Evolutionary conservation across 2,113 vertebrate species (phyloP), one percentile per base, ranked within the genome.

Genomic region (Bombycilla garrulus): DNA sequence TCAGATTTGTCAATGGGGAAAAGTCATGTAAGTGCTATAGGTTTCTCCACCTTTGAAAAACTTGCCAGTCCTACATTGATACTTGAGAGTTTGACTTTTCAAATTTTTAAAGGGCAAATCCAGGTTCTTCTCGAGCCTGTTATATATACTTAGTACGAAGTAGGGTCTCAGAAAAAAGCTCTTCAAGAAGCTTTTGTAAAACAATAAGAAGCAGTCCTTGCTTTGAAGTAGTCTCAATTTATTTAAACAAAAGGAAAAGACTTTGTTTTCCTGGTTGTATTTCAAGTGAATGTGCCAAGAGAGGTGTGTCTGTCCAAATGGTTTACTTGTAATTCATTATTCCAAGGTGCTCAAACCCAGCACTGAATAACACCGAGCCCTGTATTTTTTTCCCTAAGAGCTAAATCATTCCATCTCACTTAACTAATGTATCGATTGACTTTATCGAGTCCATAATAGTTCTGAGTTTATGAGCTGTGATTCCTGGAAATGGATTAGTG

Each of bases 341-440:
- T 81, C 36, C 1, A 11, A 72, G 47, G 73, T 67, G 26, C 72
- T 91, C 47, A 81, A 84, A 88, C 61, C 8, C 53, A 64, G 45
- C n/a, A 74, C 6, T 4, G 3, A 83, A 81, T 81, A 88, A 60
- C 74, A 90, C 42, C 19, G 18, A 89, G 45, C 36, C n/a, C 15
- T 66, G 1, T 73, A 36, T 86, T 92, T 84, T 70, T 77, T 35
- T 4, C 25, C n/a, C 23, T 48, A 65, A 60, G 72, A 95, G 81
- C 65, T 91, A 92, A 93, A 97, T 94, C 77, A 93, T 96, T 96
- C 94, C 87, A 84, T 95, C 93, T 95, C 83, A 86, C 73, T 96
- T 96, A 91, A 91, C 94, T 91, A 97, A 95, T 93, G 71, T 81
- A 97, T 96, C 44, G 89, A 96, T 78, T 85, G 81, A 86, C 69